Evolutionary conservation across 1,140 invertebrate species (phyloP), one percentile per base, ranked within the genome.

Genomic region (Zaprionus tsacasi): DNA sequence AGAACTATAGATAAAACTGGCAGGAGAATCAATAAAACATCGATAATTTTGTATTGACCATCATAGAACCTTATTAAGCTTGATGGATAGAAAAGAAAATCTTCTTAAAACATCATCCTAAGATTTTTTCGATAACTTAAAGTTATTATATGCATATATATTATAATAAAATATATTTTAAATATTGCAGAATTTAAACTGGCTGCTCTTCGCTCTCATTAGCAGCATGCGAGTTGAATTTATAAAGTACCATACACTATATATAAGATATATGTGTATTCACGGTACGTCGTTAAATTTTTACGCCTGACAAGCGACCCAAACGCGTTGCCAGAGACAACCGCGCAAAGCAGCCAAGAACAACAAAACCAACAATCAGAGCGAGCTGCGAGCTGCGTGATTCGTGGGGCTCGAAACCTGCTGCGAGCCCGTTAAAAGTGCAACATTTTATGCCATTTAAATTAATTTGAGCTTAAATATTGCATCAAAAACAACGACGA

Each of bases 221-320:
- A 56, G 52, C 63, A 65, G 25, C 1, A 17, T 36, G 11, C 43
- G 17, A 8, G 43, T 15, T 35, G 21, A 15, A 35, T 57, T 56
- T 35, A 43, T 17, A 48, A 6, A 7, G 8, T 17, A 48, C 15
- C 27, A 30, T 3, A 11, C 8, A 17, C 6, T 12, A 56, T 48
- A 15, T 45, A 5, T 36, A 21, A 12, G 35, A 40, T 66, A 17
- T 57, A n/a, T 52, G 12, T 7, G 2, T 17, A n/a, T 45, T 65
- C 43, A 12, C 33, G 8, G 36, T 65, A 86, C 82, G 79, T 86
- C 82, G 76, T 86, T 86, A 86, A 86, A 86, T 82, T 86, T 68
- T 79, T 52, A 86, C 82, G 82, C 82, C 79, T 82, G 82, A 79
- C 36, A 77, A 65, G 66, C 54, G 58, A 30, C n/a, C 40, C n/a